phyloP scores from a whole-genome alignment of 1,140 invertebrate species.

The Galendromus occidentalis region DNA sequence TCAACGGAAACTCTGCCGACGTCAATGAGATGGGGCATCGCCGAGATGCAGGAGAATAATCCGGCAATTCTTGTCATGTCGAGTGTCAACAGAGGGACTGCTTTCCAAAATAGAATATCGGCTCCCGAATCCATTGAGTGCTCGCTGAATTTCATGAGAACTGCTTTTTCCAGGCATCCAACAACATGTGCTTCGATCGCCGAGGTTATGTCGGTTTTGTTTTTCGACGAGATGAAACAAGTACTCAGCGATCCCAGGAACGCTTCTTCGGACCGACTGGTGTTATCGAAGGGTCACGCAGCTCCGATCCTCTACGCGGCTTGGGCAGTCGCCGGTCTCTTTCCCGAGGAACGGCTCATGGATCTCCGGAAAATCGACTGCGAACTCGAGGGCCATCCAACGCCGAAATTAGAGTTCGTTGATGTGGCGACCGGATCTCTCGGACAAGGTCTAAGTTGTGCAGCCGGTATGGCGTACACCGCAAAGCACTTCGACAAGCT shows the following conservation, averaged over 20 bases:
- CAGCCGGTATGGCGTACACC: constrained; percentile 93
- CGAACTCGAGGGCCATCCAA: constrained; percentile 95
- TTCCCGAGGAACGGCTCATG: constrained; percentile 56
- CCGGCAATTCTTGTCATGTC: too few relatives aligned
- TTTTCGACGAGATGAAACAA: constrained; percentile 93
- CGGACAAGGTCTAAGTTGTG: constrained; percentile 85
- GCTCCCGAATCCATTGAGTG: not conserved
- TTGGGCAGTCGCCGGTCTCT: constrained; percentile 89
- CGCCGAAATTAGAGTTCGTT: constrained; percentile 85
- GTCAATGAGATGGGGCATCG: too few relatives aligned
- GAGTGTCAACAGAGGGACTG: too few relatives aligned
- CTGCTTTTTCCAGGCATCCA: constrained; percentile 54
- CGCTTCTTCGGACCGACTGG: constrained; percentile 74
- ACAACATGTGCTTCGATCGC: constrained; percentile 97
- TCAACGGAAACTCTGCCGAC: too few relatives aligned
- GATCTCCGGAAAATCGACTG: constrained; percentile 81
- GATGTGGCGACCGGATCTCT: constrained; percentile 96
- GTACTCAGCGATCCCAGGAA: constrained; percentile 62
- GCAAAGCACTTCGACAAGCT: constrained; percentile 92
- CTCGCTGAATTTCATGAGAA: not conserved
- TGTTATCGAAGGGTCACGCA: constrained; percentile 95
- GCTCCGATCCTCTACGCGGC: constrained; percentile 96
- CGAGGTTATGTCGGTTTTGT: constrained; percentile 93
- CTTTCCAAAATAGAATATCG: not conserved
- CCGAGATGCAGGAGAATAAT: too few relatives aligned